Conservation (phyloP, 1,140 invertebrate genomes). For the Bradysia coprophila region DNA sequence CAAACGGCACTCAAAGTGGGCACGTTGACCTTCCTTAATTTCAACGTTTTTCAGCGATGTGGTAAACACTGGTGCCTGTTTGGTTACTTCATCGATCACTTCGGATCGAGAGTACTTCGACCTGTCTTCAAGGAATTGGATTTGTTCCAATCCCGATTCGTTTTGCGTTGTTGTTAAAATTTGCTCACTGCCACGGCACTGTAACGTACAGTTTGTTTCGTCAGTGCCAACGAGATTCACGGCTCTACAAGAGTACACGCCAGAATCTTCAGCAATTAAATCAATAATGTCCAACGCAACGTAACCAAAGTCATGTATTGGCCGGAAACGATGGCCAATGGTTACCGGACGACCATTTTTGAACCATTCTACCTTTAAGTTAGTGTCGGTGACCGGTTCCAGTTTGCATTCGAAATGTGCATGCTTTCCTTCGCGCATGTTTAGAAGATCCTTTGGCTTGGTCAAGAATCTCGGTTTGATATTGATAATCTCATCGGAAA, state of each 20-base stretch:
- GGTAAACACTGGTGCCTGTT: constrained; percentile 79
- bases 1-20: constrained; percentile 89
- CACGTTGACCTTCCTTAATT: constrained; percentile 86
- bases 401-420: constrained; percentile 96
- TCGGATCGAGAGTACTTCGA: constrained; percentile 55
- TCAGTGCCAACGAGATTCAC: constrained; percentile 74
- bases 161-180: constrained; percentile 71
- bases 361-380: constrained; percentile 86
- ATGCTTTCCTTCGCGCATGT: constrained; percentile 75
- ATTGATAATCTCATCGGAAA: constrained; percentile 65
- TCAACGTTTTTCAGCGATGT: constrained; percentile 77
- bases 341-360: constrained; percentile 79
- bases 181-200: constrained; percentile 51
- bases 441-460: constrained; percentile 66
- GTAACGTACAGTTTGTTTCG: constrained; percentile 56
- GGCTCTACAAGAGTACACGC: constrained; percentile 78
- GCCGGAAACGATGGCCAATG: constrained; percentile 76
- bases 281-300: constrained; percentile 83
- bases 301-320: constrained; percentile 91
- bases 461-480: constrained; percentile 69
- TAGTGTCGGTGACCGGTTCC: constrained; percentile 88
- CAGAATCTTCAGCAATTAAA: constrained; percentile 82
- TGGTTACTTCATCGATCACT: constrained; percentile 60
- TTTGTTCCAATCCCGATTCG: constrained; percentile 66
- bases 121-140: constrained; percentile 70